A percentile compares a stretch with the other conserved stretches of the same genome.
phyloP scores from a whole-genome alignment of 2,888 invertebrate genomes.

The Drosophila mimetica region DNA sequence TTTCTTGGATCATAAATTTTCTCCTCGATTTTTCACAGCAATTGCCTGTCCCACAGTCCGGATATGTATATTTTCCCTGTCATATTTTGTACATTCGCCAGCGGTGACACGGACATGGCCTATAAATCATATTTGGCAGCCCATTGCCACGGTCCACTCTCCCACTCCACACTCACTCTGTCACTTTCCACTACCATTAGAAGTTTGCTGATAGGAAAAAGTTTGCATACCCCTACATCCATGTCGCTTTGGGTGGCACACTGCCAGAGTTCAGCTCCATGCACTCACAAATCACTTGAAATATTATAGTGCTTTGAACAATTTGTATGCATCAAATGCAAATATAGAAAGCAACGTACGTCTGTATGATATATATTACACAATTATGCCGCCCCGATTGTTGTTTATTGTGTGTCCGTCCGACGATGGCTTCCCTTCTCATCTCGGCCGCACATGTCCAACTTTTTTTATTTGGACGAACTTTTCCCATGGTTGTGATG shows the following conservation, averaged over 20 bases:
- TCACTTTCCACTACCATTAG: conserved; percentile 41
- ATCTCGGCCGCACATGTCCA: conserved; percentile 8
- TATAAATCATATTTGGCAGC: conserved; percentile 77
- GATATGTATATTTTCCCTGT: conserved; percentile 57
- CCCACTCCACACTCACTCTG: conserved; percentile 9
- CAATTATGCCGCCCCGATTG: conserved; percentile 62
- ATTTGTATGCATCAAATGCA: conserved; percentile 66
- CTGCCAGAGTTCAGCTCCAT: conserved; percentile 1
- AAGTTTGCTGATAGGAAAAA: conserved; percentile 31
- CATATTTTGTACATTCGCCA: conserved; percentile 55
- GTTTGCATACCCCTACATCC: conserved; percentile 14
- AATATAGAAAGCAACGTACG: conserved; percentile 32
- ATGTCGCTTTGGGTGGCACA: conserved; percentile 12
- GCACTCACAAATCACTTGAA: conserved; percentile 49
- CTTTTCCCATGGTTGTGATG: conserved; percentile 21
- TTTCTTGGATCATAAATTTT: conserved; percentile 44
- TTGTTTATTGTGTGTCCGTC: conserved; percentile 57
- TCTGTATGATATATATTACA: conserved; percentile 38
- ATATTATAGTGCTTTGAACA: conserved; percentile 36
- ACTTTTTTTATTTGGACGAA: conserved; percentile 31
- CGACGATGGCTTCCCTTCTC: conserved; percentile 5
- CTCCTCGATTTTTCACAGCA: conserved; percentile 6
- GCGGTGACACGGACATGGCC: conserved; percentile 51
- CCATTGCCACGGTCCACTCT: conserved; percentile 59
- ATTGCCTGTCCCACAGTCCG: conserved; percentile 42